These are phyloP conservation scores for Hyaena hyaena DNA, from an alignment of 2,113 vertebrate species.

Conservation along the genomic window DNA sequence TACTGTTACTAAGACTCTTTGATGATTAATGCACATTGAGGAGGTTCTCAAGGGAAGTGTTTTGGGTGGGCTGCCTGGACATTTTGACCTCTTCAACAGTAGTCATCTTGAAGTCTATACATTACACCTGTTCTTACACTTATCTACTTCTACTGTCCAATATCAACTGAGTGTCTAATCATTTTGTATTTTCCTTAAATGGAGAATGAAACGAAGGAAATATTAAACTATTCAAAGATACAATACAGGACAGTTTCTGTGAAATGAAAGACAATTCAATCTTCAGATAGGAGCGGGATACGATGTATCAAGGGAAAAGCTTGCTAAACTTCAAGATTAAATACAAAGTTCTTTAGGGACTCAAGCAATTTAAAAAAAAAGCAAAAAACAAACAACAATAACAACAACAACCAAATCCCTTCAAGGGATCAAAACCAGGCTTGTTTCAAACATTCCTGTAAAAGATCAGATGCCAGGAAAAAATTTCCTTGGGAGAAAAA, in stretches of 20 bases:
- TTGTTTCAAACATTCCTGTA: neutral
- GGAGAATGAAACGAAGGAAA: neutral
- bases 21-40: neutral
- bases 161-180: neutral
- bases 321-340: neutral
- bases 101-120: neutral
- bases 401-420: neutral
- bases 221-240: conserved; percentile 7
- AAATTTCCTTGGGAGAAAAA: neutral
- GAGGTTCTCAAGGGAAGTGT: neutral
- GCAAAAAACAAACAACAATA: neutral
- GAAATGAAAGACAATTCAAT: neutral
- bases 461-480: neutral
- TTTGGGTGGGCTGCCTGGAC: neutral
- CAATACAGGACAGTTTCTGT: neutral
- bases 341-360: neutral
- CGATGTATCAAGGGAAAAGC: neutral
- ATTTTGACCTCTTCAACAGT: neutral
- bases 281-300: neutral
- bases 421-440: neutral
- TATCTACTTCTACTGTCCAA: neutral
- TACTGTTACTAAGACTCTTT: neutral
- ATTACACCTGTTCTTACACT: neutral
- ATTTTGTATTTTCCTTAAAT: neutral
- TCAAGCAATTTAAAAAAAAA: neutral